Conservation (phyloP, 1,140 invertebrate genomes). For the Cheumatopsyche charites region DNA sequence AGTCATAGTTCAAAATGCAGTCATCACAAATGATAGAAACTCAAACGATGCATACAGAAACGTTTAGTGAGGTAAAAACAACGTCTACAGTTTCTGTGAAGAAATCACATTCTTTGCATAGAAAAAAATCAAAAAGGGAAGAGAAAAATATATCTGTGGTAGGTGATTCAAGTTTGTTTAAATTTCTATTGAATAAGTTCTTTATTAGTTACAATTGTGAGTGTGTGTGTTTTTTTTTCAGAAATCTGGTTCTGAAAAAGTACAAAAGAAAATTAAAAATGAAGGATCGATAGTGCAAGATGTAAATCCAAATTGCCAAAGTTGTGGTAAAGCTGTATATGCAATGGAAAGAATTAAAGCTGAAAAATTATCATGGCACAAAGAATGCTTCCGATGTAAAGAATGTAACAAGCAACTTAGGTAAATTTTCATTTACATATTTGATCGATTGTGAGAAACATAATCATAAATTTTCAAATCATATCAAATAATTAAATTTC, state of each 20-base stretch:
- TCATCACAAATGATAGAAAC: conserved; percentile 57
- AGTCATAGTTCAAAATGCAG: conserved; percentile 51
- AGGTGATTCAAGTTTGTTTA: conserved; percentile 37
- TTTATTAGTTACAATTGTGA: not conserved
- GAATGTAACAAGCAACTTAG: conserved; percentile 89
- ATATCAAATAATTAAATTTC: conserved; percentile 50
- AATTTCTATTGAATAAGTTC: not conserved
- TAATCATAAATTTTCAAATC: not conserved
- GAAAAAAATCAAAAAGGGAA: conserved; percentile 59
- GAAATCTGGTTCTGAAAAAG: conserved; percentile 59
- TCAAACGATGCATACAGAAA: conserved; percentile 54
- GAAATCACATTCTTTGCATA: conserved; percentile 51
- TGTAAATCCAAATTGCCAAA: conserved; percentile 68
- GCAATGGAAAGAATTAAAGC: conserved; percentile 94
- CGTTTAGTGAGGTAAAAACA: conserved; percentile 47
- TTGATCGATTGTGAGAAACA: conserved; percentile 2
- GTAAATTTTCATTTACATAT: conserved; percentile 61
- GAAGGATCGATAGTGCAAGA: conserved; percentile 51
- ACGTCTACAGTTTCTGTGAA: conserved; percentile 55
- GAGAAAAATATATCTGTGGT: conserved; percentile 61
- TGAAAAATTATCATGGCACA: conserved; percentile 86
- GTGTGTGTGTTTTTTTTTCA: conserved; percentile 46
- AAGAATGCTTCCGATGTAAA: conserved; percentile 88
- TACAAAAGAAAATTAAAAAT: conserved; percentile 58
- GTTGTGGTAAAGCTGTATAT: conserved; percentile 87